These are phyloP conservation scores for Andrena chrysosceles DNA, from an alignment of 2,888 invertebrate genomes.

Conservation along the genomic window DNA sequence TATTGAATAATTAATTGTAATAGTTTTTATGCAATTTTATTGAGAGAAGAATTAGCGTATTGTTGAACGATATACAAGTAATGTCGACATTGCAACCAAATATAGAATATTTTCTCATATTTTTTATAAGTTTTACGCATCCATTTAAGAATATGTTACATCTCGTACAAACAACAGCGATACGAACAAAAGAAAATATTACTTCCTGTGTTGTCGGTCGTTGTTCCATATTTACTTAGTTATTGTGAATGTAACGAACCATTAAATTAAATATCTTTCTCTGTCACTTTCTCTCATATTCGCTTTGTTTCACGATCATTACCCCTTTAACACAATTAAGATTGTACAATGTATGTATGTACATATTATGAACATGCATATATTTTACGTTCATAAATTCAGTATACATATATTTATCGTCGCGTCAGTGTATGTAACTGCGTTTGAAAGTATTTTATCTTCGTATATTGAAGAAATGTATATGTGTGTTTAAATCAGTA, in stretches of 20 bases:
- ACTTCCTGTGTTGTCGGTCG: neutral
- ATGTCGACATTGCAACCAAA: constrained; percentile 33
- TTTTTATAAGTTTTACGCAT: constrained; percentile 34
- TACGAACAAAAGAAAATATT: neutral
- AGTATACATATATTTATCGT: constrained; percentile 24
- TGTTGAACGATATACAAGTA: constrained; percentile 32
- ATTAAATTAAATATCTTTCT: constrained; percentile 33
- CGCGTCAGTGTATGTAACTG: constrained; percentile 31
- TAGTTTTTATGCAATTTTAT: constrained; percentile 40
- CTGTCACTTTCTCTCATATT: neutral
- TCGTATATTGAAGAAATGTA: constrained; percentile 68
- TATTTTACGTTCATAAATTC: too few species aligned
- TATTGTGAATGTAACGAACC: constrained; percentile 19
- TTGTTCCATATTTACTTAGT: constrained; percentile 5
- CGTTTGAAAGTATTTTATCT: constrained; percentile 49
- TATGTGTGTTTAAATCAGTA: constrained; percentile 77
- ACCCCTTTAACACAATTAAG: too few species aligned
- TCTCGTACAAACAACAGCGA: neutral
- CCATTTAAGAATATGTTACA: neutral
- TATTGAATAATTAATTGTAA: constrained; percentile 33
- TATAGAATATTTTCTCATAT: constrained; percentile 47
- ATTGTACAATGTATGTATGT: too few species aligned
- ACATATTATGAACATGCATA: too few species aligned
- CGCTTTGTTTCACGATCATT: neutral
- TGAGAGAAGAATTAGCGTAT: constrained; percentile 35